Evolutionary conservation across 2,888 invertebrate genomes (phyloP), one percentile per base, ranked within the genome.

Genomic region (Diploptera punctata): DNA sequence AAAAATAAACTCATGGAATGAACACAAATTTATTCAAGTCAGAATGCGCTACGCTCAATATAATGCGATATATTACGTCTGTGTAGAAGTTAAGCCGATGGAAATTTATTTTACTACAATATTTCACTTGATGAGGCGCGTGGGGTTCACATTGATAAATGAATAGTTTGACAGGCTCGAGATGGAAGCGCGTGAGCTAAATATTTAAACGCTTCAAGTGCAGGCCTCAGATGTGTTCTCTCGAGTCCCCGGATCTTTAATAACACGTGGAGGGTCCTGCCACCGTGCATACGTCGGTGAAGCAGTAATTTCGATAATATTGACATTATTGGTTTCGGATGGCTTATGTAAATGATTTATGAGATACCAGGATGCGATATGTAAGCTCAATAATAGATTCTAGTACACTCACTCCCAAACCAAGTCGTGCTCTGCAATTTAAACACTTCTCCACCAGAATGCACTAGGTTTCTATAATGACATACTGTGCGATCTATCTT

Each of bases 281-380:
- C n/a, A n/a, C n/a, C n/a, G n/a, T 29, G 18, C 65, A 47, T 26
- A 26, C 47, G 65, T 65, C 47, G 29, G 57, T 9, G 26, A 29
- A 16, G 44, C 47, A 44, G 65, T 47, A 65, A 65, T 65, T 65
- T 65, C 65, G 65, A 65, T 65, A 65, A 65, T 65, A 65, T 65
- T 65, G 65, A 47, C 65, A 47, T 65, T 65, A 65, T 65, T 65
- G 65, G 65, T 65, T 65, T 65, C 65, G 65, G 47, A 65, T 47
- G 65, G 65, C 65, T 65, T 65, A 65, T 47, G 65, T 47, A 47
- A 65, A 65, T 65, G 65, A 65, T 65, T 65, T 65, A 65, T 47
- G 65, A 47, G 65, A 47, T 65, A 65, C 43, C 33, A 65, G 65
- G 43, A 24, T 47, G 18, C 47, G 65, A 65, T 65, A 65, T 26